Conservation (phyloP, 2,113 vertebrate species). For the Atherinomorus stipes region DNA sequence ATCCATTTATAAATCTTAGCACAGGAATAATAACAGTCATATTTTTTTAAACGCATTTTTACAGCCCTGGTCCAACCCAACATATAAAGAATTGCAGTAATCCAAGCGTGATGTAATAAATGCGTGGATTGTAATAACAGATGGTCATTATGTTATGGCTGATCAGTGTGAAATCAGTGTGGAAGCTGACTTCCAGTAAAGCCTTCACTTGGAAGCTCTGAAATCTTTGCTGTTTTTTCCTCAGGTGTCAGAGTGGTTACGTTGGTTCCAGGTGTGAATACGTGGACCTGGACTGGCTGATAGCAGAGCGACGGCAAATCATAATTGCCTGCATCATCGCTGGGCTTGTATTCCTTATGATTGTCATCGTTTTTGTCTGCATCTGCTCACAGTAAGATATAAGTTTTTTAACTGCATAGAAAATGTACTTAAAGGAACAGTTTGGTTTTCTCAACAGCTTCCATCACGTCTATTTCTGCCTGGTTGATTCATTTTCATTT, state of each 20-base stretch:
- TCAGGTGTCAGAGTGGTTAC: slow-evolving; percentile 86
- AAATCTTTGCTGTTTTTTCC: not conserved
- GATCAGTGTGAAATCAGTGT: too few relatives aligned
- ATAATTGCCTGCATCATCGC: slow-evolving; percentile 82
- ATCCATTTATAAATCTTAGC: too few relatives aligned
- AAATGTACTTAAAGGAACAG: slow-evolving; percentile 11
- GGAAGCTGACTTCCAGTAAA: too few relatives aligned
- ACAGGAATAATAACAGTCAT: too few relatives aligned
- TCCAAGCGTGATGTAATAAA: too few relatives aligned
- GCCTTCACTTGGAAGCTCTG: not conserved
- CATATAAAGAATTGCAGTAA: too few relatives aligned
- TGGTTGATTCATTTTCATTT: not conserved
- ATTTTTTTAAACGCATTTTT: too few relatives aligned
- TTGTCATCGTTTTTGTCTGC: slow-evolving; percentile 83
- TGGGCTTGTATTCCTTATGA: slow-evolving; percentile 82
- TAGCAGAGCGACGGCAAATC: slow-evolving; percentile 75
- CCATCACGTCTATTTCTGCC: not conserved
- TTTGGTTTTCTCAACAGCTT: not conserved
- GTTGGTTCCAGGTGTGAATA: slow-evolving; percentile 86
- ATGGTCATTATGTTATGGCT: too few relatives aligned
- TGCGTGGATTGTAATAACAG: too few relatives aligned
- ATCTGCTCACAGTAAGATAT: slow-evolving; percentile 86
- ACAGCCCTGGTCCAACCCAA: too few relatives aligned
- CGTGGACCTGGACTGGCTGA: slow-evolving; percentile 76
- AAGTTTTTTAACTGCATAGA: not conserved